Percentiles rank a stretch among this genome's conserved stretches.
phyloP scores from a whole-genome alignment of 1,140 invertebrate genomes.

The Xylocopa sonorina region DNA sequence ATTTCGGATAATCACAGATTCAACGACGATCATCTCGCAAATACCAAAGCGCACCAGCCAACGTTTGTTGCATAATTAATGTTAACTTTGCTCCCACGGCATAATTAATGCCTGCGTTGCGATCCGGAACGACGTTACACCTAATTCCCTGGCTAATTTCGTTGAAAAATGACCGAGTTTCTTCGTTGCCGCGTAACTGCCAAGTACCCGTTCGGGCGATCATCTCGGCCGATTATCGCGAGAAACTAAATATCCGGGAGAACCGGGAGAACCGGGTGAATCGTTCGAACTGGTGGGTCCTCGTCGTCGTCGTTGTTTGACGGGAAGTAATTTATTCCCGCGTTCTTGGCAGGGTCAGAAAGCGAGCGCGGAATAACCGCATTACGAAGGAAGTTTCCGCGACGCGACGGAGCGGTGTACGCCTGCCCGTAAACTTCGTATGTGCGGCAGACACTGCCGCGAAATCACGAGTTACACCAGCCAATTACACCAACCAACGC shows the following conservation, averaged over 20 bases:
- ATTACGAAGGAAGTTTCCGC: constrained; percentile 56
- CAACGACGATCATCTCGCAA: background rate
- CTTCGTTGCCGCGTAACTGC: constrained; percentile 4
- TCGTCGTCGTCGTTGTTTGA: background rate
- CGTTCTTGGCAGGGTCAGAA: background rate
- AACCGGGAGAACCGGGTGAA: background rate
- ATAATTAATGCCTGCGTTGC: background rate
- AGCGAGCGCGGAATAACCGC: constrained; percentile 27
- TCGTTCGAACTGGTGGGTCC: no score
- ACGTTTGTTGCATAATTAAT: constrained; percentile 21
- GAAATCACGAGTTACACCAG: constrained; percentile 59
- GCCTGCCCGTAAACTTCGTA: constrained; percentile 52
- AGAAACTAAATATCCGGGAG: background rate
- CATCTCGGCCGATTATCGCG: constrained; percentile 28
- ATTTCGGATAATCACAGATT: constrained; percentile 50
- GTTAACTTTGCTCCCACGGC: constrained; percentile 12
- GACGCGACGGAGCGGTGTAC: background rate
- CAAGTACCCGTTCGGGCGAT: constrained; percentile 5
- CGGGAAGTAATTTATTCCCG: constrained; percentile 44
- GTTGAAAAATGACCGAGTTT: no score
- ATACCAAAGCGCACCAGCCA: background rate
- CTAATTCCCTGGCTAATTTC: no score
- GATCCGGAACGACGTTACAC: no score
- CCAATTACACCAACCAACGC: constrained; percentile 61
- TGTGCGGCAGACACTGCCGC: constrained; percentile 55